Base-by-base conservation (phyloP, 2,113 vertebrate species). In the Neomonachus schauinslandi region DNA sequence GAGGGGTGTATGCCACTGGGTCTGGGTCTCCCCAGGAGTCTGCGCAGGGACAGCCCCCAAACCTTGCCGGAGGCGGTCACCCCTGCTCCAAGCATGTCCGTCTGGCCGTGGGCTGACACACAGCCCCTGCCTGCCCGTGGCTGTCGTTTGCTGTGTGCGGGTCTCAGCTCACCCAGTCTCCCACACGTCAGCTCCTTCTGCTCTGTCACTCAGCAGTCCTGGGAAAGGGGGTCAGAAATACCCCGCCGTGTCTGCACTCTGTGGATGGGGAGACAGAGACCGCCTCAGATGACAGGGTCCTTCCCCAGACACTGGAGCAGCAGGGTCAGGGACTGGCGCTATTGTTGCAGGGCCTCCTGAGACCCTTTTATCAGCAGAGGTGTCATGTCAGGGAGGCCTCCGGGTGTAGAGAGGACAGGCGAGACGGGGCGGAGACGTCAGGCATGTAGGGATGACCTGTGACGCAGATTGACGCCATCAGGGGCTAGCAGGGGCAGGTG, bases 381-480 rank as follows among this genome's bases (percentile, higher is more conserved):
- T 15, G 6, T 0, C 18, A 21, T 15, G 18, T 0, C 18, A 31
- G 53, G 87, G 46, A n/a, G 13, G 6, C 55, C 1, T 0, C 83
- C 77, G 42, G 33, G 19, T 82, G 39, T 5, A 33, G n/a, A 69
- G 49, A 42, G 71, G 49, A 31, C 77, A 71, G 7, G 12, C 42
- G 59, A 46, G 33, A 69, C 49, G 79, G 9, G 16, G 53, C 18
- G 19, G 14, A 16, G 24, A 5, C 53, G 4, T 22, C 53, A 46
- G 51, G 24, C 19, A 19, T 42, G 22, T 28, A 39, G 49, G 26
- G 65, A 28, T 39, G n/a, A 21, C 67, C 18, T 5, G 67, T 31
- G 86, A 33, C 8, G 21, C 39, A 46, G 81, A 21, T 2, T 5
- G 79, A 36, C 55, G 6, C 79, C 5, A 16, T 26, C 21, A 15